Base-by-base conservation (phyloP, 2,888 invertebrate genomes). In the Yponomeuta evonymella region DNA sequence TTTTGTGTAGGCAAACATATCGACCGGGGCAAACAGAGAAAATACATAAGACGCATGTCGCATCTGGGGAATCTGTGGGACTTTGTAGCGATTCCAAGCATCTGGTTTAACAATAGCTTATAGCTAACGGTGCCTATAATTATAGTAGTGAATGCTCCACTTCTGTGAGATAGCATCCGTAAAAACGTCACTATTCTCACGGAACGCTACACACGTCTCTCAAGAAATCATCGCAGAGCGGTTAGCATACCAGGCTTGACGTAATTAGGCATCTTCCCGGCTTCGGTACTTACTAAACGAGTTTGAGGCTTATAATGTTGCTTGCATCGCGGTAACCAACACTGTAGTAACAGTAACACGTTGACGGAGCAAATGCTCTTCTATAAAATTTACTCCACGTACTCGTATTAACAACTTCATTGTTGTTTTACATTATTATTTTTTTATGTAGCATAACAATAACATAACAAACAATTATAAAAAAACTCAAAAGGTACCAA, bases 171-270 rank as follows among this genome's bases (percentile, higher is more conserved):
- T 48, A 33, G 67, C 67, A 67, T 58, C 51, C 15, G 51, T 58
- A 58, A 58, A 67, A 67, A 43, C 80, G 79, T 73, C 81, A 79
- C 79, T 84, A 84, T 83, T 87, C 87, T 86, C 84, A 83, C 80
- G 87, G 85, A 85, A 87, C 88, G 85, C 77, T 86, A 85, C 79
- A 81, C 84, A 83, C 83, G 79, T 79, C 80, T 82, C 51, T 69
- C 29, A 69, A 69, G 69, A 69, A 51, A 69, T 69, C 51, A 58
- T 58, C 51, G 51, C 5, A 9, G 51, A 12, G 51, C 15, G 51
- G 51, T 58, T 58, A 58, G 51, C 51, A 58, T 58, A 58, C 51
- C 51, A 58, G 51, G 15, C 51, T 58, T 15, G 51, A 12, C 51
- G 51, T 58, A 58, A 58, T 58, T 15, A 58, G 51, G 15, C 51